These are phyloP conservation scores for Ectemnius lituratus DNA, from an alignment of 2,888 invertebrate genomes.

Conservation along the genomic window DNA sequence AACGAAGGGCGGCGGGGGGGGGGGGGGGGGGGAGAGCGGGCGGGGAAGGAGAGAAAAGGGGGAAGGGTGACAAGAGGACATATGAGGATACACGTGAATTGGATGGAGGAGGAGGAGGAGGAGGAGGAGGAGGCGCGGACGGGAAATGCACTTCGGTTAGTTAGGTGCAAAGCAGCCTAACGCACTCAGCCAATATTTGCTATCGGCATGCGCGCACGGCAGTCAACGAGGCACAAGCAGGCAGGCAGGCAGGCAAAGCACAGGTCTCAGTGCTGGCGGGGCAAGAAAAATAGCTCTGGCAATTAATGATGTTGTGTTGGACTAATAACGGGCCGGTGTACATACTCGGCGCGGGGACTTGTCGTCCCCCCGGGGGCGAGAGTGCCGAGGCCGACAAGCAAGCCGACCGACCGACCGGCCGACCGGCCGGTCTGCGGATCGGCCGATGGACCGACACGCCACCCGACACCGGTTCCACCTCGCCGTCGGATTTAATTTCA, in stretches of 20 bases:
- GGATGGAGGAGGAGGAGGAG: not conserved
- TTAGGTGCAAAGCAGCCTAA: conserved; percentile 32
- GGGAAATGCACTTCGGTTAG: conserved; percentile 15
- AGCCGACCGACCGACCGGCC: not conserved
- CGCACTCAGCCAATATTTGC: conserved; percentile 49
- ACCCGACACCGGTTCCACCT: conserved; percentile 13
- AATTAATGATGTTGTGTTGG: conserved; percentile 45
- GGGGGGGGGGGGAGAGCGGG: no score
- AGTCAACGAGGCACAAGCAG: not conserved
- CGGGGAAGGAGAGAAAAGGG: no score
- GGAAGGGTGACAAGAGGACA: not conserved
- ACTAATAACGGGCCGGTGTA: conserved; percentile 33
- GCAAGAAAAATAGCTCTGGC: conserved; percentile 24
- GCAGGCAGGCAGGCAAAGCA: no score
- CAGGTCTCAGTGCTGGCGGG: no score
- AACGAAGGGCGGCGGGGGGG: no score
- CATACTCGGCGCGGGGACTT: not conserved
- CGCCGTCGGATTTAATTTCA: conserved; percentile 40
- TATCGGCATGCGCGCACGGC: conserved; percentile 20
- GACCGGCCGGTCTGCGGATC: not conserved
- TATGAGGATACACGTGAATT: not conserved
- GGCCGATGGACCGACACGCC: conserved; percentile 4
- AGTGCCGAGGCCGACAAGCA: not conserved
- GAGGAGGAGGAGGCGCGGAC: not conserved
- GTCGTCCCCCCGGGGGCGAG: conserved; percentile 13